These are phyloP conservation scores for Rhopalosiphum nymphaeae DNA, from an alignment of 2,888 invertebrate species.

Conservation along the genomic window DNA sequence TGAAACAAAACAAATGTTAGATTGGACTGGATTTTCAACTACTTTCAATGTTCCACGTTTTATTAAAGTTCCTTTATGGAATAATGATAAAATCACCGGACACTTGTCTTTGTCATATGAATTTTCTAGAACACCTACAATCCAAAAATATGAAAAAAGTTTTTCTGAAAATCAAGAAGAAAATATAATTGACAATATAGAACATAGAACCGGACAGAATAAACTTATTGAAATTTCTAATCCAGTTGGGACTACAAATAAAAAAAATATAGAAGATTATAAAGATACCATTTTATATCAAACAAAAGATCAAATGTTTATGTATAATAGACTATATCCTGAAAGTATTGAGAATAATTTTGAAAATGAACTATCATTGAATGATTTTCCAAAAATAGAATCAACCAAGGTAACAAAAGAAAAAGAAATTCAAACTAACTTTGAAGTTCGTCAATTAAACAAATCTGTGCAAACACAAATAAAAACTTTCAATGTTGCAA, in stretches of 20 bases:
- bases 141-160: conserved; percentile 31
- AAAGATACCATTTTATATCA: not conserved
- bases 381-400: not conserved
- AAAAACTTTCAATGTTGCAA: conserved; percentile 15
- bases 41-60: not conserved
- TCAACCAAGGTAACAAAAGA: conserved; percentile 16
- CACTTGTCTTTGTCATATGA: conserved; percentile 56
- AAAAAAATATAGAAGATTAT: not conserved
- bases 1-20: conserved; percentile 63
- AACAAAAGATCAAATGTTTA: conserved; percentile 1
- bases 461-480: conserved; percentile 50
- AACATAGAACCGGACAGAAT: not conserved
- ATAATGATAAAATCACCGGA: conserved; percentile 52
- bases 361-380: not conserved
- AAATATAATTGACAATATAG: not conserved
- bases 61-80: conserved; percentile 58
- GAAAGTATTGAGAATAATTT: not conserved
- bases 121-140: conserved; percentile 26
- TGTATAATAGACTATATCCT: conserved; percentile 30
- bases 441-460: not conserved
- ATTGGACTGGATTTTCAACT: conserved; percentile 57
- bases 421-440: conserved; percentile 46
- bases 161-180: conserved; percentile 17
- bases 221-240: not conserved
- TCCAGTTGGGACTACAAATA: not conserved